Percentiles rank a stretch among this genome's conserved stretches.
Conservation (phyloP, 1,140 invertebrate species). For the Leucophenga varia region DNA sequence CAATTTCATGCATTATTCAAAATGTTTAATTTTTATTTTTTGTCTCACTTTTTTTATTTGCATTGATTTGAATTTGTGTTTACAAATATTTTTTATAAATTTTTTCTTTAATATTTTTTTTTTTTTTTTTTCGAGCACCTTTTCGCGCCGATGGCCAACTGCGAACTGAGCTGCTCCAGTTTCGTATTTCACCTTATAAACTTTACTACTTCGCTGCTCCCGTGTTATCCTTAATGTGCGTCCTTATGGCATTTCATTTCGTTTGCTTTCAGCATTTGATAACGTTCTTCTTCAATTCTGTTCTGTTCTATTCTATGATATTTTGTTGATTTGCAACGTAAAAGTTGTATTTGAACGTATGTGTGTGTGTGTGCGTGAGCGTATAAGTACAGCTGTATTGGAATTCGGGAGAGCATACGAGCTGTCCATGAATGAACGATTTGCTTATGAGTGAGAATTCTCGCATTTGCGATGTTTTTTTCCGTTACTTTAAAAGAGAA, state of each 20-base stretch:
- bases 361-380: constrained; percentile 19
- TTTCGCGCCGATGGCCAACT: constrained; percentile 46
- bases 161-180: constrained; percentile 51
- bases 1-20: constrained; percentile 12
- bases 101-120: neutral
- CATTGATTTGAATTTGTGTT: constrained; percentile 15
- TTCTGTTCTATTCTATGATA: too few relatives aligned
- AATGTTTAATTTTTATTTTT: constrained; percentile 13
- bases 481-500: too few relatives aligned
- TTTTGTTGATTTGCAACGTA: too few relatives aligned
- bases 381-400: too few relatives aligned
- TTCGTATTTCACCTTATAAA: constrained; percentile 49
- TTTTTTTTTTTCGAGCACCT: constrained; percentile 19
- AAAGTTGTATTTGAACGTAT: too few relatives aligned
- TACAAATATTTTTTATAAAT: constrained; percentile 18
- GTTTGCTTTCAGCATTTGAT: constrained; percentile 32
- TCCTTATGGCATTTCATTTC: constrained; percentile 17
- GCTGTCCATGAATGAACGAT: too few relatives aligned
- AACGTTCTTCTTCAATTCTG: too few relatives aligned
- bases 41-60: constrained; percentile 7
- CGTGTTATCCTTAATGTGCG: constrained; percentile 39
- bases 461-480: too few relatives aligned
- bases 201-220: constrained; percentile 19
- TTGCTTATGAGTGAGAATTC: too few relatives aligned
- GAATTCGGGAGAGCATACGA: constrained; percentile 1